Percentiles rank a stretch among this genome's conserved stretches.
These are phyloP conservation scores for Diachasma alloeum DNA, from an alignment of 1,140 invertebrate species.

Conservation along the genomic window DNA sequence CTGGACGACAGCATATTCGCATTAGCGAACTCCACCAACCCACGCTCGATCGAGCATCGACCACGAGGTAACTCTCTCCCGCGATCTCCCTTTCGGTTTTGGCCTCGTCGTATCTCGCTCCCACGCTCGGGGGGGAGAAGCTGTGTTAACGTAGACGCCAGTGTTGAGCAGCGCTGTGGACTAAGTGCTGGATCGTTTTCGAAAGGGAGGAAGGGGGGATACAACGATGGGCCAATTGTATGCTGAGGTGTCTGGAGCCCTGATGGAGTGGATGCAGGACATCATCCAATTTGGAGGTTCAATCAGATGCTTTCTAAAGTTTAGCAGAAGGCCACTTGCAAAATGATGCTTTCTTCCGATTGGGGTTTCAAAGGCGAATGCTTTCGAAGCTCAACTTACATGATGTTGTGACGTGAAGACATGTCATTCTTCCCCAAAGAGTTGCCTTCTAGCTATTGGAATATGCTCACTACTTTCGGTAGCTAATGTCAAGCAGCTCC, in stretches of 20 bases:
- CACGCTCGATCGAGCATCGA: slow-evolving; percentile 64
- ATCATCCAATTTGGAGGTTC: neutral
- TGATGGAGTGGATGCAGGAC: neutral
- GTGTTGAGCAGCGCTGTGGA: slow-evolving; percentile 13
- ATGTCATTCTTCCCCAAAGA: too few species aligned
- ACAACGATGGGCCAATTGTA: slow-evolving; percentile 3
- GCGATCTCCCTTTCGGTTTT: slow-evolving; percentile 44
- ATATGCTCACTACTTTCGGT: too few species aligned
- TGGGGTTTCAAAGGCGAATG: neutral
- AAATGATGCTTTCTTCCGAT: neutral
- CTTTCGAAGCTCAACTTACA: too few species aligned
- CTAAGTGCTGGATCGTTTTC: slow-evolving; percentile 5
- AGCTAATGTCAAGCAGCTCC: too few species aligned
- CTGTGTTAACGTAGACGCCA: neutral
- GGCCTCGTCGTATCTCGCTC: slow-evolving; percentile 10
- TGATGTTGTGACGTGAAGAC: too few species aligned
- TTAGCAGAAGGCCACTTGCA: neutral
- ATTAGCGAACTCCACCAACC: slow-evolving; percentile 64
- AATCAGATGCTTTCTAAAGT: neutral
- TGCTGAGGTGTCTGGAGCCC: neutral
- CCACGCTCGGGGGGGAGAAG: neutral
- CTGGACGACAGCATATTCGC: slow-evolving; percentile 67
- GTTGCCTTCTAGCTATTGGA: too few species aligned
- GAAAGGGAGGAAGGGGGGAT: neutral
- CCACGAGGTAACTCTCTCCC: slow-evolving; percentile 44